Evolutionary conservation across 1,140 invertebrate species (phyloP).

Genomic region (Antheraea pernyi): DNA sequence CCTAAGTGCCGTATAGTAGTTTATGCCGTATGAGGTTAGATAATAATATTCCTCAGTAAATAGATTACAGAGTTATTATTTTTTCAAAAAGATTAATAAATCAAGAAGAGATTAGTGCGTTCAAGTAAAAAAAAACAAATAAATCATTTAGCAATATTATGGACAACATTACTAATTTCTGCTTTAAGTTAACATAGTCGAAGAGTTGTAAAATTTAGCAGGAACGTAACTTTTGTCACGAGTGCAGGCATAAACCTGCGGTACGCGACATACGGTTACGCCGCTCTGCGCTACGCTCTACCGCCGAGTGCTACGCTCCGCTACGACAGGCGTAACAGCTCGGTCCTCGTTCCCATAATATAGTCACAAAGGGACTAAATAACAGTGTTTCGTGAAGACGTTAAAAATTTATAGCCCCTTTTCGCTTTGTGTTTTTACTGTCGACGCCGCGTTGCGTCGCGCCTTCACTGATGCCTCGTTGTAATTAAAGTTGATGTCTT

Average conservation of each 20-base stretch:
- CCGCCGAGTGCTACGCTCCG: background rate
- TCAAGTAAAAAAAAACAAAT: too few species aligned
- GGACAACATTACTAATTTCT: too few species aligned
- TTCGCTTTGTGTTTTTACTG: slow-evolving; percentile 45
- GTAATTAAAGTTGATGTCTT: slow-evolving; percentile 54
- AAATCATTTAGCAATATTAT: too few species aligned
- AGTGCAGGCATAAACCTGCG: background rate
- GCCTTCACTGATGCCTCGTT: slow-evolving; percentile 21
- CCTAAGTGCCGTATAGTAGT: too few species aligned
- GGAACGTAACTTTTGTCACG: too few species aligned
- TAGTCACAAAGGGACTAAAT: slow-evolving; percentile 49
- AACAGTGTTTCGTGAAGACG: slow-evolving; percentile 57
- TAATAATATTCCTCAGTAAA: too few species aligned
- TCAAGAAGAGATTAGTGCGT: too few species aligned
- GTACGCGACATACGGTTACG: background rate
- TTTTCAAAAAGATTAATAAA: too few species aligned
- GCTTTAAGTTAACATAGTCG: too few species aligned
- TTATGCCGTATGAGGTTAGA: too few species aligned
- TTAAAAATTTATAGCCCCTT: slow-evolving; percentile 56
- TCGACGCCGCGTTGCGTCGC: slow-evolving; percentile 22
- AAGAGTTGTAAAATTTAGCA: too few species aligned
- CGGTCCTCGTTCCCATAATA: slow-evolving; percentile 23
- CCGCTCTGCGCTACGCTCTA: slow-evolving; percentile 2
- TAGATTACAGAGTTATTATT: too few species aligned
- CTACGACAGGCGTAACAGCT: background rate